Evolutionary conservation across 2,888 invertebrate species (phyloP).

Genomic region (Nowickia ferox): DNA sequence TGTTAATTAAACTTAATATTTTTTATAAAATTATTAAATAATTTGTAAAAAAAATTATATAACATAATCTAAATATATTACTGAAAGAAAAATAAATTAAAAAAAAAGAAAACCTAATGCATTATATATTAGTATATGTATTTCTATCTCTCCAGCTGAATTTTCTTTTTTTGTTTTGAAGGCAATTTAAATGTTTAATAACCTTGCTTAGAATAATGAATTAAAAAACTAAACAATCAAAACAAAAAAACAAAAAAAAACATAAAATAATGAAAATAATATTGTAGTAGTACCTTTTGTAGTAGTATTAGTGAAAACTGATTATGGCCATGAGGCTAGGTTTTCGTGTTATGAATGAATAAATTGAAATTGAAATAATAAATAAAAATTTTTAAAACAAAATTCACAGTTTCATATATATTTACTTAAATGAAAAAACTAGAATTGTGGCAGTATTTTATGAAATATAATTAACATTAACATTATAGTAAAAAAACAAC

Average conservation of each 20-base stretch:
- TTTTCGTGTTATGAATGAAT: too few species aligned
- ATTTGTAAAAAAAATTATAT: slow-evolving; percentile 47
- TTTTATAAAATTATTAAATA: slow-evolving; percentile 52
- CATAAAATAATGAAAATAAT: slow-evolving; percentile 6
- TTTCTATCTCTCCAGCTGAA: slow-evolving; percentile 27
- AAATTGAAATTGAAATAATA: too few species aligned
- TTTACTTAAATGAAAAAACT: slow-evolving; percentile 27
- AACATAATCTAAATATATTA: slow-evolving; percentile 21
- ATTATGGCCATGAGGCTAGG: too few species aligned
- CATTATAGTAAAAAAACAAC: slow-evolving; percentile 6
- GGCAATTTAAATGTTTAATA: slow-evolving; percentile 11
- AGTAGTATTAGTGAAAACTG: too few species aligned
- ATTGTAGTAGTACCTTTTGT: too few species aligned
- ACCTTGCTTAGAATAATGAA: slow-evolving; percentile 28
- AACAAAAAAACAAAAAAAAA: background rate
- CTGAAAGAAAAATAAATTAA: slow-evolving; percentile 19
- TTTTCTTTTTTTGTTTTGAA: slow-evolving; percentile 1
- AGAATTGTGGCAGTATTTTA: slow-evolving; percentile 62
- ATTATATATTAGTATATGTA: background rate
- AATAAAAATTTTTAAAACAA: background rate
- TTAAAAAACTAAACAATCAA: slow-evolving; percentile 47
- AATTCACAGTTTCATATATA: slow-evolving; percentile 20
- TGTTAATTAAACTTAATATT: slow-evolving; percentile 38
- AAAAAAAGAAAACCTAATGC: slow-evolving; percentile 3
- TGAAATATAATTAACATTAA: slow-evolving; percentile 17